Percentiles rank a stretch among this genome's conserved stretches.
Evolutionary conservation across 1,140 invertebrate genomes (phyloP).

Genomic region (Philopotamus ludificatus): DNA sequence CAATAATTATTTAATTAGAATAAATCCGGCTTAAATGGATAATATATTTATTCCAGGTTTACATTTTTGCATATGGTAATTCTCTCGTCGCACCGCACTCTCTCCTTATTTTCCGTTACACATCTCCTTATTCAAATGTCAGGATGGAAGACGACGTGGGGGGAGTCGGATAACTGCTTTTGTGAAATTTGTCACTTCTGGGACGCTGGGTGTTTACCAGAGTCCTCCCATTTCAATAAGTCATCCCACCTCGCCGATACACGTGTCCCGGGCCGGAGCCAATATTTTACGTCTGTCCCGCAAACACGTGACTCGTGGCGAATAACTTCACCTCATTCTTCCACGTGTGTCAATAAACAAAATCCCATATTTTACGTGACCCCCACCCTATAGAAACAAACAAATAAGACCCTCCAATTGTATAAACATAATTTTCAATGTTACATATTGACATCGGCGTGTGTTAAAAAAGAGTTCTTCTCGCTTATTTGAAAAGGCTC

Average conservation of each 20-base stretch:
- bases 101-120: no score
- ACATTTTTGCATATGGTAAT: no score
- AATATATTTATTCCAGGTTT: no score
- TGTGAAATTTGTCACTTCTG: background rate
- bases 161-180: background rate
- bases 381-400: constrained; percentile 1
- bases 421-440: background rate
- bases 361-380: constrained; percentile 38
- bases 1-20: no score
- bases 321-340: constrained; percentile 12
- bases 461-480: no score
- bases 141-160: background rate
- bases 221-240: constrained; percentile 14
- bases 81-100: no score
- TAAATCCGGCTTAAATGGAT: no score
- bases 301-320: constrained; percentile 12
- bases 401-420: constrained; percentile 10
- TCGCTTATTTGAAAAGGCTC: no score
- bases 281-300: constrained; percentile 8
- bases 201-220: background rate
- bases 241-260: constrained; percentile 6
- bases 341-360: constrained; percentile 34
- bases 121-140: background rate
- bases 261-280: constrained; percentile 14
- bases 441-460: no score